These are phyloP conservation scores for Hydraecia micacea DNA, from an alignment of 2,888 invertebrate species.

Conservation along the genomic window DNA sequence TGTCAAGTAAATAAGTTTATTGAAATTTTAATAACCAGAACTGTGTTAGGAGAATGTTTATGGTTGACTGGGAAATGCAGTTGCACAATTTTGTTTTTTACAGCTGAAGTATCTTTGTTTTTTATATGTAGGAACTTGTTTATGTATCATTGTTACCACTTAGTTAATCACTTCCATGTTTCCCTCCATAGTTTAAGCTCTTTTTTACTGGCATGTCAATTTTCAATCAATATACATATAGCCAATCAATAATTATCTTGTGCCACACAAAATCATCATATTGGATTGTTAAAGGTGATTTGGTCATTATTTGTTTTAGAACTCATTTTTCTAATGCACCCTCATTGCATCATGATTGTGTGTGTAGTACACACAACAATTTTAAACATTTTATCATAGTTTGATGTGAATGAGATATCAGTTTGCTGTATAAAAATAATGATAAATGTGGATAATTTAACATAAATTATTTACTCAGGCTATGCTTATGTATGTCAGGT, in stretches of 20 bases:
- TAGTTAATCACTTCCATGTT: constrained; percentile 27
- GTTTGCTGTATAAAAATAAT: constrained; percentile 1
- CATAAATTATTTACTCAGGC: constrained; percentile 47
- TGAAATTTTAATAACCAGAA: constrained; percentile 3
- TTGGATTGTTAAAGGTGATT: constrained; percentile 9
- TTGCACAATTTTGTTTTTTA: constrained; percentile 28
- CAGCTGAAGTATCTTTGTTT: neutral
- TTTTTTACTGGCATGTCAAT: constrained; percentile 19
- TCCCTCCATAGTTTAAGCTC: constrained; percentile 16
- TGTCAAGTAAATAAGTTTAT: constrained; percentile 11
- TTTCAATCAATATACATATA: neutral
- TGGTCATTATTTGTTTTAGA: constrained; percentile 9
- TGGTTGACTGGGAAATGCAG: neutral
- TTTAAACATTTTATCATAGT: constrained; percentile 4
- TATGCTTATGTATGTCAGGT: constrained; percentile 37
- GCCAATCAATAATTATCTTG: neutral
- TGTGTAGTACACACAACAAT: neutral
- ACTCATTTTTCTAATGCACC: neutral
- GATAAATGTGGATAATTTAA: constrained; percentile 13
- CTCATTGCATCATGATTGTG: neutral
- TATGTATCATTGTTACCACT: constrained; percentile 47
- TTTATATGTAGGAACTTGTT: constrained; percentile 25
- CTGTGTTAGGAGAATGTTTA: constrained; percentile 3
- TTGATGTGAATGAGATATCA: constrained; percentile 14
- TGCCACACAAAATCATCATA: neutral